Evolutionary conservation across 2,797 vertebrate genomes (phyloP).

Genomic region (Sebastes diaconus): DNA sequence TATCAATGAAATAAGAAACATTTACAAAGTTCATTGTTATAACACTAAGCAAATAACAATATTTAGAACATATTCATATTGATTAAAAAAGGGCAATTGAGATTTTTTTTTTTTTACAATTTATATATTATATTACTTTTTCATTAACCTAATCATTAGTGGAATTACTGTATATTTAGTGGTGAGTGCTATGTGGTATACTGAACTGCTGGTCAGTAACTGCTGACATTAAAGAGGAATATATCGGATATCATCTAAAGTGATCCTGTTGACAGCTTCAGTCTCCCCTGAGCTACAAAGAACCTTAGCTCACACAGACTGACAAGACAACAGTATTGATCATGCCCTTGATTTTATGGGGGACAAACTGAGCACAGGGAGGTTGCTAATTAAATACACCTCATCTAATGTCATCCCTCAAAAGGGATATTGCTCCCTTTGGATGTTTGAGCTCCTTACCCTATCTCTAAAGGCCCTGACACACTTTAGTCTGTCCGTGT

Average conservation of each 20-base stretch:
- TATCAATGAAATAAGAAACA: no score
- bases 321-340: neutral
- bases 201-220: neutral
- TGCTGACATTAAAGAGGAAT: neutral
- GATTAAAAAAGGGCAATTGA: neutral
- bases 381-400: neutral
- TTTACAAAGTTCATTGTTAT: no score
- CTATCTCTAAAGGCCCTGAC: neutral
- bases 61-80: neutral
- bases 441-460: neutral
- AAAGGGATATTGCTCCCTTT: neutral
- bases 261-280: neutral
- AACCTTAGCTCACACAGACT: neutral
- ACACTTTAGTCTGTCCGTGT: no score
- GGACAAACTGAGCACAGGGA: neutral
- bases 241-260: neutral
- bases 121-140: neutral
- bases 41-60: neutral
- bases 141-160: neutral
- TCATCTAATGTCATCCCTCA: neutral
- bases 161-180: neutral
- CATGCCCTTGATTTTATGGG: neutral
- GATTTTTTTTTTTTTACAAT: neutral
- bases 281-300: neutral
- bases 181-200: neutral